Percentiles rank a stretch among this genome's conserved stretches.
Evolutionary conservation across 2,888 invertebrate species (phyloP).

Genomic region (Nysson spinosus): DNA sequence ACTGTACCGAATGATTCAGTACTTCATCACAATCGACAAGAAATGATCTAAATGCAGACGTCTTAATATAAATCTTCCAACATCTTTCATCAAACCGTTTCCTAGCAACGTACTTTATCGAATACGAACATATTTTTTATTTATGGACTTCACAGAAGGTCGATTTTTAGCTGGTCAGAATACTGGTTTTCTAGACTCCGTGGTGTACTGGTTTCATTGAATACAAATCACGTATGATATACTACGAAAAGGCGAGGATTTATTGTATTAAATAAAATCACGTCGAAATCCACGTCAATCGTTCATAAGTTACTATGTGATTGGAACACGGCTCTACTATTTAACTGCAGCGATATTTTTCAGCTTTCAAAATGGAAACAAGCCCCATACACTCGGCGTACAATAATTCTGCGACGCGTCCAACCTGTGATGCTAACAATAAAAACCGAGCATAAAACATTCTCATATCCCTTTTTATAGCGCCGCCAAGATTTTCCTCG

Average conservation of each 20-base stretch:
- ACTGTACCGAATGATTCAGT: too few relatives aligned
- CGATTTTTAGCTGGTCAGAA: too few relatives aligned
- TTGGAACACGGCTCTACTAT: constrained; percentile 7
- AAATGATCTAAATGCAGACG: too few relatives aligned
- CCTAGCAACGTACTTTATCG: too few relatives aligned
- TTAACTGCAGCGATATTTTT: constrained; percentile 27
- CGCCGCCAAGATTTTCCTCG: constrained; percentile 21
- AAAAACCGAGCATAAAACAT: constrained; percentile 31
- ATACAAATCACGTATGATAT: background rate
- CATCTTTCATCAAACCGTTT: too few relatives aligned
- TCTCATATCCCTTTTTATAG: constrained; percentile 15
- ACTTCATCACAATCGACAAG: too few relatives aligned
- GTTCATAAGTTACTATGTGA: background rate
- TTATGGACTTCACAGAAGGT: too few relatives aligned
- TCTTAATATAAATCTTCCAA: too few relatives aligned
- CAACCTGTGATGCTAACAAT: constrained; percentile 6
- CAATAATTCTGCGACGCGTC: constrained; percentile 13
- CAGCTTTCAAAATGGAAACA: constrained; percentile 9
- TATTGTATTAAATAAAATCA: constrained; percentile 17
- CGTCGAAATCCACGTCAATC: constrained; percentile 17
- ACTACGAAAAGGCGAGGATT: constrained; percentile 13
- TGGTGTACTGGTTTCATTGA: background rate
- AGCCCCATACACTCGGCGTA: background rate
- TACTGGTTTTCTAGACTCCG: background rate
- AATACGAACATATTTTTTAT: too few relatives aligned